Base-by-base conservation (phyloP, 2,888 invertebrate genomes). In the Apoderus coryli region DNA sequence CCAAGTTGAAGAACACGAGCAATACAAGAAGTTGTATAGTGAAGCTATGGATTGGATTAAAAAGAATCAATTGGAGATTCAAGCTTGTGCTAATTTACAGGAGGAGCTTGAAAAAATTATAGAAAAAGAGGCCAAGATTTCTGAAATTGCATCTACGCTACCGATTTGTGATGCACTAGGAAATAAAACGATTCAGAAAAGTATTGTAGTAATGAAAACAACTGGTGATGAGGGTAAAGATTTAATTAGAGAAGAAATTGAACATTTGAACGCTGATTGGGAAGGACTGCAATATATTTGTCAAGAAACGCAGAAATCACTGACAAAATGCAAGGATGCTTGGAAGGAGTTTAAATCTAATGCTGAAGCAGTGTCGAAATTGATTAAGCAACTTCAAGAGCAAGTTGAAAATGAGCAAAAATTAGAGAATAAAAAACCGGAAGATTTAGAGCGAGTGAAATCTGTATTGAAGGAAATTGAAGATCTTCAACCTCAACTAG, bases 21-120 rank as follows among this genome's bases (percentile, higher is more conserved):
- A 77, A 45, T 90, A 84, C 58, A 82, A 82, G 51, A 78, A 78
- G 43, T 74, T 78, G 0, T 76, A 78, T 44, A 79, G 80, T 46
- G 78, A 75, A 45, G 77, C 84, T 33, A 72, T 77, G 33, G 89
- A 92, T 44, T 89, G 85, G 84, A 68, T 92, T 13, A 67, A 82
- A 14, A 76, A 75, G 46, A 71, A 76, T 10, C 73, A 80, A 47
- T 66, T 80, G n/a, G 78, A 81, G 41, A 71, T 86, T 14, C 86
- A 88, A 48, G 77, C 82, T 44, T 78, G 79, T 42, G 75, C 81
- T 3, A 86, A 89, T 53, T 77, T 84, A 1, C 88, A 88, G 49
- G 89, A 89, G 3, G 89, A 90, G 50, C 77, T 80, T 43, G 74
- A 76, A 28, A 69, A 72, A 31, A 76, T 81, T 1, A 65, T 76